Conservation (phyloP, 2,797 vertebrate species). For the Halcyon smyrnensis region DNA sequence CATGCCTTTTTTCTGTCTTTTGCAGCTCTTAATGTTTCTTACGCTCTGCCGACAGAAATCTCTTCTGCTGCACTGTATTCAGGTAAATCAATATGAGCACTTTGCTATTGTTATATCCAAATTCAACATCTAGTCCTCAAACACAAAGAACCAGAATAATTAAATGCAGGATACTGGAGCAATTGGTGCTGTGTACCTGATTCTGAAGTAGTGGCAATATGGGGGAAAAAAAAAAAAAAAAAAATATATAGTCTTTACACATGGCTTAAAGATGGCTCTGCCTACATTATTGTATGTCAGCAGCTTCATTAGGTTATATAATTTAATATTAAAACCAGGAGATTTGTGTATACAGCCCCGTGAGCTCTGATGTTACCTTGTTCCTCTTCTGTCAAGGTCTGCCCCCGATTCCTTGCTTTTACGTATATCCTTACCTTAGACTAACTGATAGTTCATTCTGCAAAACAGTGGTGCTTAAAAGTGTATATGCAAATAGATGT, state of each 20-base stretch:
- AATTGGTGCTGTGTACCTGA: fast-evolving
- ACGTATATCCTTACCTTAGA: background rate
- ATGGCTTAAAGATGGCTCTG: background rate
- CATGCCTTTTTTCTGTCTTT: background rate
- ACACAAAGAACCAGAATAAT: background rate
- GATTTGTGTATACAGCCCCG: background rate
- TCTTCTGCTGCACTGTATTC: background rate
- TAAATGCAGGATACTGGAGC: background rate
- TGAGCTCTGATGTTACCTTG: background rate
- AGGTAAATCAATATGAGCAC: background rate
- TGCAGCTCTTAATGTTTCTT: background rate
- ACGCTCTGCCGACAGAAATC: background rate
- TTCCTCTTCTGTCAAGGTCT: background rate
- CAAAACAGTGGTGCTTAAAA: background rate
- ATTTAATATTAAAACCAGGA: background rate
- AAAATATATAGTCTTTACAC: background rate
- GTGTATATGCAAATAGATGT: background rate
- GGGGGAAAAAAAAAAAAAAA: background rate
- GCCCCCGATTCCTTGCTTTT: background rate
- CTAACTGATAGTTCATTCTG: background rate
- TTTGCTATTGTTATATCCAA: background rate
- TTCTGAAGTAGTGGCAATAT: background rate
- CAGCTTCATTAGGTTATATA: background rate
- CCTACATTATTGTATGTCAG: fast-evolving
- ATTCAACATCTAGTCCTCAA: background rate